Percentiles rank a stretch among this genome's conserved stretches.
Conservation (phyloP, 2,888 invertebrate species). For the Drosophila pegasa region DNA sequence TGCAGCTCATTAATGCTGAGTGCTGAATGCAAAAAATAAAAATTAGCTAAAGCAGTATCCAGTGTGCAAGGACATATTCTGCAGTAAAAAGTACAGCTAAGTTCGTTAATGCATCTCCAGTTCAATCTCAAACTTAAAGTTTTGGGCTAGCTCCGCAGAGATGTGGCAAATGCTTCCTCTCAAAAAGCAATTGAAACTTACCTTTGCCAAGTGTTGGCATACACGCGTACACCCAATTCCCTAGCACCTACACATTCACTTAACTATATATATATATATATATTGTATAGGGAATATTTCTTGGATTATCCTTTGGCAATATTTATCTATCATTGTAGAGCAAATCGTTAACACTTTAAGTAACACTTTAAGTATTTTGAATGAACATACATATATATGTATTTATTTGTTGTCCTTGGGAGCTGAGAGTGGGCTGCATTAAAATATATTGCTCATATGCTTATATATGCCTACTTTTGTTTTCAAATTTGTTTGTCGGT, state of each 20-base stretch:
- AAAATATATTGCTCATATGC: too few relatives aligned
- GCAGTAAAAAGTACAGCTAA: constrained; percentile 42
- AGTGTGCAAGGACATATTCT: constrained; percentile 12
- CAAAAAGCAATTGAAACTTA: not conserved
- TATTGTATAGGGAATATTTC: too few relatives aligned
- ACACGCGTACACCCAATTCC: not conserved
- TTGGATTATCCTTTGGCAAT: too few relatives aligned
- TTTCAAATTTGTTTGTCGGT: too few relatives aligned
- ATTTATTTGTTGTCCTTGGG: too few relatives aligned
- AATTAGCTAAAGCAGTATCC: constrained; percentile 32
- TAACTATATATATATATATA: not conserved
- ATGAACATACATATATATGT: too few relatives aligned
- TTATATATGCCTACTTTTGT: too few relatives aligned
- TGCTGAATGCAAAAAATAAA: constrained; percentile 42
- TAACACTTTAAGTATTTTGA: too few relatives aligned
- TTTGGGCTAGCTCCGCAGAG: not conserved
- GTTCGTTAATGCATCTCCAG: constrained; percentile 22
- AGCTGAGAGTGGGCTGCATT: too few relatives aligned
- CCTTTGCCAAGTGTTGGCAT: not conserved
- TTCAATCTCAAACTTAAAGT: not conserved
- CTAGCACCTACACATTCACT: not conserved
- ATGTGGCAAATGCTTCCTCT: not conserved
- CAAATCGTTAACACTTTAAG: too few relatives aligned
- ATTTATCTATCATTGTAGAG: too few relatives aligned
- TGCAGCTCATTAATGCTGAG: constrained; percentile 48